phyloP scores from a whole-genome alignment of 1,140 invertebrate species.

The Drosophila biarmipes region DNA sequence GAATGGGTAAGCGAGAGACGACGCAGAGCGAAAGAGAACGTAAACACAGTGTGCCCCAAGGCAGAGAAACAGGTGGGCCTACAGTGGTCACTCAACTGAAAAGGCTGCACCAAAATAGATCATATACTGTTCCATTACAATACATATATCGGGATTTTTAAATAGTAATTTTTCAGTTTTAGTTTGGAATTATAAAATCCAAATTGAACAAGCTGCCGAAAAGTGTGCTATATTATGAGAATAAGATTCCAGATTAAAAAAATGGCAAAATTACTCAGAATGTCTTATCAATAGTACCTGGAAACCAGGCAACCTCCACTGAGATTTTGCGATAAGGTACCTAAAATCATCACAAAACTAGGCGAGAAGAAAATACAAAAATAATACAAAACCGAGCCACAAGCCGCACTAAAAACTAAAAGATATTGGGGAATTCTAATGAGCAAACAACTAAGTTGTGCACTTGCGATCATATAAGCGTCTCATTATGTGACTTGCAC shows the following conservation, averaged over 20 bases:
- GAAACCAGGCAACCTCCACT: slow-evolving; percentile 24
- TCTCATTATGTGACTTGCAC: slow-evolving; percentile 51
- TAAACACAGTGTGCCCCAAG: slow-evolving; percentile 31
- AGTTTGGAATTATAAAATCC: no score
- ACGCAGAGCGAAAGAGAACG: slow-evolving; percentile 5
- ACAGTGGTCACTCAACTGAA: background rate
- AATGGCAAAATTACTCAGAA: background rate
- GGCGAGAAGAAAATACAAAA: background rate
- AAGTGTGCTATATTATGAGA: background rate
- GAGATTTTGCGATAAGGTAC: slow-evolving; percentile 4
- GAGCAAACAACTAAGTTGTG: slow-evolving; percentile 11
- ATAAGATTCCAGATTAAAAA: background rate
- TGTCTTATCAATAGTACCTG: slow-evolving; percentile 24
- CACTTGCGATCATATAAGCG: slow-evolving; percentile 46
- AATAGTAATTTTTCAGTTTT: no score
- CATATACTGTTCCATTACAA: no score
- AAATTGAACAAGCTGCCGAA: background rate
- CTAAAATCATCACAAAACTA: slow-evolving; percentile 3
- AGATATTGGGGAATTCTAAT: slow-evolving; percentile 9
- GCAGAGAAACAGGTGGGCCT: background rate
- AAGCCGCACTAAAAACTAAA: background rate
- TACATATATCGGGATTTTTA: no score
- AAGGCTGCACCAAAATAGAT: background rate
- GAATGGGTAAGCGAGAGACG: slow-evolving; percentile 7
- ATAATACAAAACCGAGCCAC: background rate